phyloP scores from a whole-genome alignment of 2,888 invertebrate genomes.

The Heliconius sara region DNA sequence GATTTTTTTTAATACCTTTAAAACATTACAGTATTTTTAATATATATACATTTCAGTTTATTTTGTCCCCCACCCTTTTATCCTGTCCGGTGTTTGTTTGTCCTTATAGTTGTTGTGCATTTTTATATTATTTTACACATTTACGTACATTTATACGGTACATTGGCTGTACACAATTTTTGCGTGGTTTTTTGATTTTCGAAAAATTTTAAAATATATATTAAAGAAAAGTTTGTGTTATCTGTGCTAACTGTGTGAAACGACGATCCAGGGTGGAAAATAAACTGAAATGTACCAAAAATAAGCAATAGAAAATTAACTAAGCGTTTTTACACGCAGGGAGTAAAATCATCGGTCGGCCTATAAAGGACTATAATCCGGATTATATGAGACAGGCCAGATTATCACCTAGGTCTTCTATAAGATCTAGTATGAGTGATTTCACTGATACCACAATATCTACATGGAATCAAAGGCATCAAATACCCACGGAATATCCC shows the following conservation, averaged over 20 bases:
- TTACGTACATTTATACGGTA: constrained; percentile 35
- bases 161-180: constrained; percentile 38
- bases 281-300: constrained; percentile 80
- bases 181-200: constrained; percentile 51
- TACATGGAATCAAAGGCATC: constrained; percentile 76
- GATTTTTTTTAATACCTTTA: constrained; percentile 70
- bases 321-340: constrained; percentile 64
- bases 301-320: constrained; percentile 52
- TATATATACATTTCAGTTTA: constrained; percentile 83
- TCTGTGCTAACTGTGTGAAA: constrained; percentile 73
- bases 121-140: constrained; percentile 52
- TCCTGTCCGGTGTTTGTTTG: constrained; percentile 68
- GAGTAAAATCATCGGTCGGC: constrained; percentile 72
- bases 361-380: constrained; percentile 79
- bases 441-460: constrained; percentile 82
- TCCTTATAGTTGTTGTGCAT: constrained; percentile 59
- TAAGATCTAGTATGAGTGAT: constrained; percentile 79
- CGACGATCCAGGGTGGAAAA: constrained; percentile 62
- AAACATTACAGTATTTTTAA: constrained; percentile 44
- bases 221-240: constrained; percentile 60
- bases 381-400: constrained; percentile 67
- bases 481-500: constrained; percentile 69
- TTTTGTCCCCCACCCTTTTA: constrained; percentile 68
- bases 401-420: constrained; percentile 75
- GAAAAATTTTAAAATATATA: constrained; percentile 37